Evolutionary conservation across 2,888 invertebrate genomes (phyloP).

Genomic region (Celastrina argiolus): DNA sequence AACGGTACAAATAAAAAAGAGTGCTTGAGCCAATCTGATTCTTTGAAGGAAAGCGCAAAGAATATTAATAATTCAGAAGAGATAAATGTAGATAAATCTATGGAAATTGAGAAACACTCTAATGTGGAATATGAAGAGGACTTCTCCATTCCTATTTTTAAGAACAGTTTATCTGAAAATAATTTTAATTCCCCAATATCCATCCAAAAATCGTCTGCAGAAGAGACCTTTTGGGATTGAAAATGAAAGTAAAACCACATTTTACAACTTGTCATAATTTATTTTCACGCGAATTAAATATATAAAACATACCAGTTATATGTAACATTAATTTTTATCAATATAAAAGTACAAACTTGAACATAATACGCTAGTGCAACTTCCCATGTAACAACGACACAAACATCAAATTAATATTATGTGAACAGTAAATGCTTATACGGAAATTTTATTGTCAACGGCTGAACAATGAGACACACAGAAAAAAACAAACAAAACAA

Average conservation of each 20-base stretch:
- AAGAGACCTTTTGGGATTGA: slow-evolving; percentile 61
- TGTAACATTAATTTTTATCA: slow-evolving; percentile 46
- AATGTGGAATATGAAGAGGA: slow-evolving; percentile 48
- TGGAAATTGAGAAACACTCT: slow-evolving; percentile 37
- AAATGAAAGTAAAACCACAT: slow-evolving; percentile 45
- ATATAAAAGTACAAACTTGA: slow-evolving; percentile 75
- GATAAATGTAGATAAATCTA: slow-evolving; percentile 37
- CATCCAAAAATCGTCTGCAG: slow-evolving; percentile 49
- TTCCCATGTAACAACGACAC: slow-evolving; percentile 31
- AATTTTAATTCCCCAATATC: slow-evolving; percentile 51
- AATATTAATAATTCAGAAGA: slow-evolving; percentile 31
- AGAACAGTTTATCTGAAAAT: slow-evolving; percentile 47
- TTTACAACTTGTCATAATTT: slow-evolving; percentile 59
- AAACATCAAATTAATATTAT: slow-evolving; percentile 23
- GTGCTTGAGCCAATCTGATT: not conserved
- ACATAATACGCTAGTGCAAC: slow-evolving; percentile 43
- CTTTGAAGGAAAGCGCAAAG: not conserved
- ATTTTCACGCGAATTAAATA: slow-evolving; percentile 62
- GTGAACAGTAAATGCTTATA: slow-evolving; percentile 53
- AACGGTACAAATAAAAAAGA: not conserved
- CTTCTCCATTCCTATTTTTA: slow-evolving; percentile 56
- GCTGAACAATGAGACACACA: slow-evolving; percentile 17
- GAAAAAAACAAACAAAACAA: slow-evolving; percentile 11
- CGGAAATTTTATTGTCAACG: slow-evolving; percentile 17
- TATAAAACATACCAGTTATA: slow-evolving; percentile 57